Evolutionary conservation across 92 coral and sea anemone genomes (phyloP), one percentile per base, ranked within the genome.

Genomic region (Parazoanthus atlanticus): DNA sequence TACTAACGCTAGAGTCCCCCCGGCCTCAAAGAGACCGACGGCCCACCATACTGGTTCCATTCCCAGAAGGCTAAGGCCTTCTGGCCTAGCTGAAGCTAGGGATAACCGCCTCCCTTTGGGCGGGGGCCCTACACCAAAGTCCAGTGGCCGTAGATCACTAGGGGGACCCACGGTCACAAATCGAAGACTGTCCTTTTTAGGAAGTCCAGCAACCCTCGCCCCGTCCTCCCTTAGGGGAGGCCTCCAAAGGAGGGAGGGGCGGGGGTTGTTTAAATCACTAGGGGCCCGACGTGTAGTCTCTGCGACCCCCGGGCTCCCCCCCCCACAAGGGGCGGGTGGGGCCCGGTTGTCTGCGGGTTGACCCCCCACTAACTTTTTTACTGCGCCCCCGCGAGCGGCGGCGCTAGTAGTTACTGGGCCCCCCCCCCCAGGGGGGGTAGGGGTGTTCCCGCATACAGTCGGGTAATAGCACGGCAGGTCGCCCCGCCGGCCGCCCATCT

Each of bases 361-460:
- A 82, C 86, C 86, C 86, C 61, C 86, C 86, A 66, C 61, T 82
- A 82, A 82, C 86, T 65, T 82, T 82, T 82, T 82, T 82, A 82
- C 86, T 82, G 86, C 58, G 10, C 80, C 80, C 73, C 80, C 72
- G 80, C 81, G n/a, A 85, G 73, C 73, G 88, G 80, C 81, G 90
- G 61, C 86, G 34, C 86, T 64, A 81, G 86, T 81, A 81, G 86
- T 81, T 81, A 81, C 86, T 88, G n/a, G n/a, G n/a, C n/a, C n/a
- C n/a, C n/a, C n/a, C n/a, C n/a, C n/a, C n/a, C n/a, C n/a, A n/a
- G n/a, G n/a, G n/a, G 84, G 82, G 82, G 47, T 88, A 83, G 85
- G 93, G 90, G 81, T 80, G 89, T 91, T 84, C 93, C 93, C 81
- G 93, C 91, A 91, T 91, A 91, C 89, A 91, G 93, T 90, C 83